Conservation (phyloP, 2,888 invertebrate species). For the Calliphora vomitoria region DNA sequence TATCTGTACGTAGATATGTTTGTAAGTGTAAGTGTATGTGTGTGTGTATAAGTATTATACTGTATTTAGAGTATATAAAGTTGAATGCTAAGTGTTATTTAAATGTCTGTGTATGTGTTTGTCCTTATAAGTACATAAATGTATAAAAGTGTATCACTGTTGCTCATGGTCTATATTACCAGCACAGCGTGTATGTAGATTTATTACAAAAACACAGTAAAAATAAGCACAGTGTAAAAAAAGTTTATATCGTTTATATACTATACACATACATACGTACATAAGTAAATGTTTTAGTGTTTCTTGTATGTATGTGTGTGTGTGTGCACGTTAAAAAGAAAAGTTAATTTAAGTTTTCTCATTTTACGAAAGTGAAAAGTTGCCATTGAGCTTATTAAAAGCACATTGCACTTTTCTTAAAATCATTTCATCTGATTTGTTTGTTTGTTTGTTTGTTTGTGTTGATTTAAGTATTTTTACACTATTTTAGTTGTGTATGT, state of each 20-base stretch:
- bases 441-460: slow-evolving; percentile 47
- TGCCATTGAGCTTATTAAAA: slow-evolving; percentile 71
- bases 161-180: slow-evolving; percentile 24
- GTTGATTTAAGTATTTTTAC: neutral
- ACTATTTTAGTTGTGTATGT: neutral
- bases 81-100: slow-evolving; percentile 70
- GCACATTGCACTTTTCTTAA: slow-evolving; percentile 58
- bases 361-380: slow-evolving; percentile 71
- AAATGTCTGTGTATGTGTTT: slow-evolving; percentile 49
- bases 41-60: neutral
- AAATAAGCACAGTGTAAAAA: slow-evolving; percentile 5
- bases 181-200: slow-evolving; percentile 63
- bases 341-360: slow-evolving; percentile 72
- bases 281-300: slow-evolving; percentile 18
- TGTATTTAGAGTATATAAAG: slow-evolving; percentile 64
- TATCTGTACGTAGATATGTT: slow-evolving; percentile 27
- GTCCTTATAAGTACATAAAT: neutral
- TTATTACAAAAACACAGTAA: slow-evolving; percentile 39
- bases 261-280: neutral
- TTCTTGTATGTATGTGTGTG: no score
- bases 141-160: slow-evolving; percentile 35
- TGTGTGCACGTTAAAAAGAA: slow-evolving; percentile 28
- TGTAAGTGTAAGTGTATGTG: slow-evolving; percentile 9
- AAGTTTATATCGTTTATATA: slow-evolving; percentile 51
- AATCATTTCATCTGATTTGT: slow-evolving; percentile 38